Conservation (phyloP, 2,888 invertebrate genomes). For the Lycaena phlaeas region DNA sequence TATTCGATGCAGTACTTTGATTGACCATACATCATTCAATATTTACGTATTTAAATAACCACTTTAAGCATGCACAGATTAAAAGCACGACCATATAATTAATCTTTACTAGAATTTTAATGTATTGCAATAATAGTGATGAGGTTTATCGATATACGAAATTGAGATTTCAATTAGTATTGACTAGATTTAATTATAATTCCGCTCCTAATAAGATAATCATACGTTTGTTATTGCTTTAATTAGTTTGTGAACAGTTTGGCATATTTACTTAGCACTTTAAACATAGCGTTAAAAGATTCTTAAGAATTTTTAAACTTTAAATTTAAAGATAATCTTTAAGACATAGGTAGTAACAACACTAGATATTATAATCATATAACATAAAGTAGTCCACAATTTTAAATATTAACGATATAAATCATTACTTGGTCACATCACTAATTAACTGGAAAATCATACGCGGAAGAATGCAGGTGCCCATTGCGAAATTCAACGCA, state of each 20-base stretch:
- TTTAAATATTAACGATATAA: too few relatives aligned
- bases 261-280: too few relatives aligned
- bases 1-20: conserved; percentile 26
- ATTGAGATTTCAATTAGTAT: conserved; percentile 11
- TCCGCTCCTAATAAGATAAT: background rate
- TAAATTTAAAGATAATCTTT: too few relatives aligned
- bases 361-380: too few relatives aligned
- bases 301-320: too few relatives aligned
- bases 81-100: conserved; percentile 44
- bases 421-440: conserved; percentile 18
- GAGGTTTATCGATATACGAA: conserved; percentile 18
- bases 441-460: conserved; percentile 23
- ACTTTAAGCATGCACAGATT: conserved; percentile 44
- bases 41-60: conserved; percentile 30
- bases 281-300: too few relatives aligned
- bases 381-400: too few relatives aligned
- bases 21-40: conserved; percentile 30
- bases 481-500: conserved; percentile 32
- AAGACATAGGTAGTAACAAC: too few relatives aligned
- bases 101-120: conserved; percentile 51
- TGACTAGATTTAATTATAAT: conserved; percentile 3
- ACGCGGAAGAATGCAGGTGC: conserved; percentile 30
- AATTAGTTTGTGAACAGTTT: too few relatives aligned
- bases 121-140: conserved; percentile 27
- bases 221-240: conserved; percentile 5